Evolutionary conservation across 64 coral and sea anemone genomes (phyloP).

Genomic region (Astreopora myriophthalma): DNA sequence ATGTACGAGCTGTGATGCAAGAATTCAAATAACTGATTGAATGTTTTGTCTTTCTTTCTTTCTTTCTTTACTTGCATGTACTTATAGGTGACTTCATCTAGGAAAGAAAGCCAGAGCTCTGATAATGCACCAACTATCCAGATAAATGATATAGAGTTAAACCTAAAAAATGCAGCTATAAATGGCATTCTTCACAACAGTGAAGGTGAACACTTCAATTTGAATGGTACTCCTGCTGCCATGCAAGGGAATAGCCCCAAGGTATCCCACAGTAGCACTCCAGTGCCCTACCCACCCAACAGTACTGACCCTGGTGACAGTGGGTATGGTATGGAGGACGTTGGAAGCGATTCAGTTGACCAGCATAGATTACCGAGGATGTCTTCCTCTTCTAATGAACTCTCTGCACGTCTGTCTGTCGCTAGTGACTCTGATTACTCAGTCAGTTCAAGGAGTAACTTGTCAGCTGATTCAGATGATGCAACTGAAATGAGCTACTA

Average conservation of each 20-base stretch:
- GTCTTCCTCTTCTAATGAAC: conserved; percentile 23
- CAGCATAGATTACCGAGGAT: conserved; percentile 19
- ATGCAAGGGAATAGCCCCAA: conserved; percentile 55
- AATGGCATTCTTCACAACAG: conserved; percentile 50
- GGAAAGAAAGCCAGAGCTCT: conserved; percentile 3
- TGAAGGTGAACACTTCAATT: conserved; percentile 61
- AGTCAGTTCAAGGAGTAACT: conserved; percentile 11
- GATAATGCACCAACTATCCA: conserved; percentile 52
- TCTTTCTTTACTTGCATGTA: not conserved
- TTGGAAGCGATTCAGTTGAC: conserved; percentile 50
- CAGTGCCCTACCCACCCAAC: not conserved
- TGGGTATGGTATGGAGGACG: conserved; percentile 84
- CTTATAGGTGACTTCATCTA: not conserved
- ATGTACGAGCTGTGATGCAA: no score
- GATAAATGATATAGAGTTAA: conserved; percentile 75
- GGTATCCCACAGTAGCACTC: conserved; percentile 42
- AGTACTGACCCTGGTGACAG: conserved; percentile 67
- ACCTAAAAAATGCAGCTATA: not conserved
- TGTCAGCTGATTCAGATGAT: conserved; percentile 78
- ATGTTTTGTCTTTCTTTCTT: not conserved
- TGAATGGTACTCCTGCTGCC: conserved; percentile 70
- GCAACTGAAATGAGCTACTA: conserved; percentile 80
- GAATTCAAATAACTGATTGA: no score
- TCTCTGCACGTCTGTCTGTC: conserved; percentile 36
- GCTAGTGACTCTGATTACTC: conserved; percentile 41